Base-by-base conservation (phyloP, 1,140 invertebrate genomes). In the Zaprionus inermis region DNA sequence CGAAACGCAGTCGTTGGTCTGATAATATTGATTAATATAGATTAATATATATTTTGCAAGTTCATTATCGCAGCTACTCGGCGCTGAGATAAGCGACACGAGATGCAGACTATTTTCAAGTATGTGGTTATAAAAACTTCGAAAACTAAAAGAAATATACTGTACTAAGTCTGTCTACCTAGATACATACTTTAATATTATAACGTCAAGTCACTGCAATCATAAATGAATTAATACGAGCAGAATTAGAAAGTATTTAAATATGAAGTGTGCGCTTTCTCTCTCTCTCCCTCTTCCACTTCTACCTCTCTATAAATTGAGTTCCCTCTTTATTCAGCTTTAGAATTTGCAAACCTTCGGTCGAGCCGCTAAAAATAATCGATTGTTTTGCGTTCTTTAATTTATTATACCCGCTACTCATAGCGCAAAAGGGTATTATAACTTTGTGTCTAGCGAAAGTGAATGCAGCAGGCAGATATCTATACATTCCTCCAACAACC, bases 11-110 rank as follows among this genome's bases (percentile, higher is more conserved):
- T 18, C 18, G 18, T 46, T 46, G 18, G 16, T 46, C 44, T 52
- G 18, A 52, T 64, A 64, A 54, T n/a, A n/a, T n/a, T n/a, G n/a
- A n/a, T n/a, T n/a, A n/a, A n/a, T n/a, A n/a, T n/a, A n/a, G n/a
- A n/a, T n/a, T n/a, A 28, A 55, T 46, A 36, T 46, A 46, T 55
- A 49, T 12, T 18, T 38, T 55, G 16, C n/a, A 10, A 22, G 11
- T 20, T 49, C 46, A 36, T 64, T 63, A 63, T 63, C 30, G 24
- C 24, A 63, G 57, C 12, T 22, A 22, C 22, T 28, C n/a, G 38
- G 16, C n/a, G n/a, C 3, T 9, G n/a, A 38, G 56, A 69, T 69
- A 61, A 61, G 46, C 51, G 1, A 24, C 3, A 24, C 14, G 7
- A 36, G 46, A 58, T 58, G 30, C 0, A 28, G 24, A 28, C 24